Percentiles rank a stretch among this genome's conserved stretches.
These are phyloP conservation scores for Clarias batrachus DNA, from an alignment of 2,113 vertebrate genomes.

Conservation along the genomic window DNA sequence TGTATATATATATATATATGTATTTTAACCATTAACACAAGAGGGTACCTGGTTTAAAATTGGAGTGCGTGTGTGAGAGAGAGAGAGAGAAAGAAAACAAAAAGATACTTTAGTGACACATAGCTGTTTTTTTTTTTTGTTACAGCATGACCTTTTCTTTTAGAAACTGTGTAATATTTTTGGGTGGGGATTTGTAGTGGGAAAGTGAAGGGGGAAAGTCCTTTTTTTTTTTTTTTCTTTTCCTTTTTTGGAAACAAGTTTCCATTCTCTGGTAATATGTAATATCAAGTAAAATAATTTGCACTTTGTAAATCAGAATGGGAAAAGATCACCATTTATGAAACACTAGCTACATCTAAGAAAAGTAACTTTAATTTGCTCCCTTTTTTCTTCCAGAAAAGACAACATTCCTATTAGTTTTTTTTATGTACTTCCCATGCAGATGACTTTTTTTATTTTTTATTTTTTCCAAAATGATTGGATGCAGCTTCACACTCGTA, in stretches of 20 bases:
- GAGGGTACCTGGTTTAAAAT: conserved; percentile 26
- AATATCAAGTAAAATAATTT: conserved; percentile 66
- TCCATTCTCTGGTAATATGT: conserved; percentile 64
- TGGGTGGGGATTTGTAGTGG: conserved; percentile 19
- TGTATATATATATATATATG: too few species aligned
- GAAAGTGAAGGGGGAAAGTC: not conserved
- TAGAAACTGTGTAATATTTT: conserved; percentile 56
- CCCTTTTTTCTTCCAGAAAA: conserved; percentile 1
- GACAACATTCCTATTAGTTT: not conserved
- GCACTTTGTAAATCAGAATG: conserved; percentile 75
- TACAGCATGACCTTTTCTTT: conserved; percentile 81
- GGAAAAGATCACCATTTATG: conserved; percentile 39
- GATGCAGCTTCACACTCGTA: not conserved
- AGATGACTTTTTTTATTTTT: not conserved
- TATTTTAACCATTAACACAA: conserved; percentile 71
- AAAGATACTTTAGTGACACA: conserved; percentile 53
- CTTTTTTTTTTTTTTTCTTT: conserved; percentile 14
- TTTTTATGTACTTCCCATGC: not conserved
- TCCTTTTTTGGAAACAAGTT: conserved; percentile 58
- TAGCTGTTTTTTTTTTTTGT: conserved; percentile 56
- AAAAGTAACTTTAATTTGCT: conserved; percentile 60
- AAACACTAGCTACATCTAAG: conserved; percentile 73
- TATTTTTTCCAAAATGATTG: not conserved
- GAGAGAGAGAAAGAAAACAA: conserved; percentile 45
- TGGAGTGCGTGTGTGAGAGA: conserved; percentile 19